Evolutionary conservation across 2,888 invertebrate species (phyloP).

Genomic region (Hirtodrosophila duncani): DNA sequence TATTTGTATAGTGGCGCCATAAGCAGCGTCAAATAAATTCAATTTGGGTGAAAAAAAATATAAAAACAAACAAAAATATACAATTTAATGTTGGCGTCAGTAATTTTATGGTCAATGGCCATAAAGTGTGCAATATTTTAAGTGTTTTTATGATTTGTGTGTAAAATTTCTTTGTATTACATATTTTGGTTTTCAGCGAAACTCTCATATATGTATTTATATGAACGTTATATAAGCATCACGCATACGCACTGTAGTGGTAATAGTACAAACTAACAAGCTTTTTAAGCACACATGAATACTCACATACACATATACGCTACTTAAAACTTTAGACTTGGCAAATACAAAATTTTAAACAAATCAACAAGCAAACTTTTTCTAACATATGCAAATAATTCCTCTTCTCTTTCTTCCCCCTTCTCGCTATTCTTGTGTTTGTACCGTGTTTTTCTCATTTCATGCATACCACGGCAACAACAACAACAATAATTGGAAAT

Average conservation of each 20-base stretch:
- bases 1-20: constrained; percentile 56
- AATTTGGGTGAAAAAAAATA: constrained; percentile 27
- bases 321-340: constrained; percentile 17
- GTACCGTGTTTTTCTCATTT: constrained; percentile 6
- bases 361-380: constrained; percentile 37
- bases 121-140: constrained; percentile 21
- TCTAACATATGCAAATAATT: constrained; percentile 53
- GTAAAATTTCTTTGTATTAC: constrained; percentile 12
- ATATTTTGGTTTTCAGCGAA: no score
- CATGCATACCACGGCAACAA: constrained; percentile 33
- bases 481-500: constrained; percentile 7
- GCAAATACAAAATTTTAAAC: constrained; percentile 18
- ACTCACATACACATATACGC: constrained; percentile 6
- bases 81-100: constrained; percentile 12
- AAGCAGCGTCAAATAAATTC: constrained; percentile 35
- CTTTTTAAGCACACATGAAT: constrained; percentile 11
- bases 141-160: constrained; percentile 19
- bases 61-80: constrained; percentile 17
- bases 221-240: constrained; percentile 13
- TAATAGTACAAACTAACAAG: constrained; percentile 47
- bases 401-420: constrained; percentile 12
- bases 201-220: no score
- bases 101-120: not conserved
- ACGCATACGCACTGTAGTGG: constrained; percentile 53
- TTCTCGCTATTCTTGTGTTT: constrained; percentile 15